These are phyloP conservation scores for Bujurquina vittata DNA, from an alignment of 2,113 vertebrate species.

Conservation along the genomic window DNA sequence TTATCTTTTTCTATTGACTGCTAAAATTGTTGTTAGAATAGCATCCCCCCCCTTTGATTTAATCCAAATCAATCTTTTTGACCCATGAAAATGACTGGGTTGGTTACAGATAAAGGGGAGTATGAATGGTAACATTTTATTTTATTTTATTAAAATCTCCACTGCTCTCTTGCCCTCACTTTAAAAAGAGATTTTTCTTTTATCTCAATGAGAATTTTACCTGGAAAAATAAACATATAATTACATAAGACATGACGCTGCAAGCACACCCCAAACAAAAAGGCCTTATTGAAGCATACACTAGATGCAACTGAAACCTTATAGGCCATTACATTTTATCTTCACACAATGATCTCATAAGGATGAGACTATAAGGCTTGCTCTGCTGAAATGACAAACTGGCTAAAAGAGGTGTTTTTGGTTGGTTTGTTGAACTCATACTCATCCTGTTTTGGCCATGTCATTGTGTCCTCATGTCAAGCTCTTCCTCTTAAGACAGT, in stretches of 20 bases:
- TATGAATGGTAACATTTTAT: not conserved
- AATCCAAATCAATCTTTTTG: not conserved
- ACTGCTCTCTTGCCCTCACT: not conserved
- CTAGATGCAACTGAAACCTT: not conserved
- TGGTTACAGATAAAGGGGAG: not conserved
- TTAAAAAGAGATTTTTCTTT: not conserved
- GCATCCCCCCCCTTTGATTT: not conserved
- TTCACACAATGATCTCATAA: slow-evolving; percentile 1
- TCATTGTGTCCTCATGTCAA: slow-evolving; percentile 44
- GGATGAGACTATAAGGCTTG: not conserved
- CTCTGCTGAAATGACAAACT: not conserved
- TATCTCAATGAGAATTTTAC: not conserved
- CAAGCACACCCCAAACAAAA: not conserved
- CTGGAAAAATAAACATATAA: not conserved
- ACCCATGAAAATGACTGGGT: not conserved
- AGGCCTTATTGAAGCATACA: not conserved
- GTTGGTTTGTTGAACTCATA: not conserved
- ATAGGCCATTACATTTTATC: not conserved
- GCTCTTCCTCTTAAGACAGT: slow-evolving; percentile 35
- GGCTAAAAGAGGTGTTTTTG: not conserved
- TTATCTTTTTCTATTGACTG: not conserved
- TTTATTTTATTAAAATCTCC: not conserved
- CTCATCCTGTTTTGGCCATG: slow-evolving; percentile 22
- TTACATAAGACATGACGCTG: not conserved
- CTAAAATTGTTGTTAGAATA: not conserved